Evolutionary conservation across 1,140 invertebrate genomes (phyloP).

Genomic region (Drosophila lini): DNA sequence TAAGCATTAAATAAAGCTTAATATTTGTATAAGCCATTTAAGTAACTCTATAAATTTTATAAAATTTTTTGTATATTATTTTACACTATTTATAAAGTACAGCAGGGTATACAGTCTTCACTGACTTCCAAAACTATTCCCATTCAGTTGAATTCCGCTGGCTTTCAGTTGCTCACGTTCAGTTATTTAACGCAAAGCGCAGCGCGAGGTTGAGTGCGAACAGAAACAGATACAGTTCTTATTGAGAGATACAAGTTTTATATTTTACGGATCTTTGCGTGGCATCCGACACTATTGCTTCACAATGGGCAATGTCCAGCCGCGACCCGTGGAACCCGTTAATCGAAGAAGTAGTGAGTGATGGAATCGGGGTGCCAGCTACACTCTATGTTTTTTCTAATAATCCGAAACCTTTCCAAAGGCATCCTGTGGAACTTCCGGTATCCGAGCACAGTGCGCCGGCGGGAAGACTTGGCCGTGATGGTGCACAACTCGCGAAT

Average conservation of each 20-base stretch:
- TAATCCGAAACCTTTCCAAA: slow-evolving; percentile 13
- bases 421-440: slow-evolving; percentile 83
- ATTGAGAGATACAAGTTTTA: slow-evolving; percentile 16
- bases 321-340: slow-evolving; percentile 41
- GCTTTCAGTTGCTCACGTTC: slow-evolving; percentile 47
- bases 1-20: not conserved
- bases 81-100: not conserved
- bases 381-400: not conserved
- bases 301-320: slow-evolving; percentile 73
- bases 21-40: not conserved
- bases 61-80: not conserved
- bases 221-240: slow-evolving; percentile 31
- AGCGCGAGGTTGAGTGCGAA: slow-evolving; percentile 55
- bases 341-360: slow-evolving; percentile 72
- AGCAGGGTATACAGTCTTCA: slow-evolving; percentile 17
- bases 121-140: not conserved
- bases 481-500: slow-evolving; percentile 77
- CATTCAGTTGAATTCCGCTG: slow-evolving; percentile 11
- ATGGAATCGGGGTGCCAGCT: not conserved
- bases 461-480: slow-evolving; percentile 66
- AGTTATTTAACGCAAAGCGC: slow-evolving; percentile 56
- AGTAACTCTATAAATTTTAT: not conserved
- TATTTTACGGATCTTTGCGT: slow-evolving; percentile 3
- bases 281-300: slow-evolving; percentile 3
- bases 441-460: slow-evolving; percentile 56